A percentile compares a stretch with the other conserved stretches of the same genome.
phyloP scores from a whole-genome alignment of 2,888 invertebrate species.

The Pollenia griseotomentosa region DNA sequence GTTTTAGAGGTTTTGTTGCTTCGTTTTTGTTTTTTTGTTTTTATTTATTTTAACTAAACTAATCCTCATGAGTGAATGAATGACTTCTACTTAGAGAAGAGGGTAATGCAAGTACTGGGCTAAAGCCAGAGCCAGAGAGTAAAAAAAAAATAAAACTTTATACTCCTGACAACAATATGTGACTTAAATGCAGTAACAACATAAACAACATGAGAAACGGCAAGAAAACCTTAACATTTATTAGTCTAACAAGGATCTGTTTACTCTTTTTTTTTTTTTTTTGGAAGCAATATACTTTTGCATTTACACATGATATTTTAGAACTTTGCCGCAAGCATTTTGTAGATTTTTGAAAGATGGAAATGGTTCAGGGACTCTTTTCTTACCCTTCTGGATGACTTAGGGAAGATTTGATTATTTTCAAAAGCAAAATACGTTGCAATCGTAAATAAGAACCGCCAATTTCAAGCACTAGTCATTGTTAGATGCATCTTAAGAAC shows the following conservation, averaged over 20 bases:
- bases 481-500: too few relatives aligned
- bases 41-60: conserved; percentile 63
- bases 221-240: conserved; percentile 58
- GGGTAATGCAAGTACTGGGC: conserved; percentile 3
- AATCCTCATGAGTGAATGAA: conserved; percentile 69
- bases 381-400: too few relatives aligned
- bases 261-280: conserved; percentile 14
- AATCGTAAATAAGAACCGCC: too few relatives aligned
- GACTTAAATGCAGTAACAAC: conserved; percentile 50
- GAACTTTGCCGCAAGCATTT: too few relatives aligned
- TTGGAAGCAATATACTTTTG: background rate
- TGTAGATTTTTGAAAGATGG: too few relatives aligned
- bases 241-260: conserved; percentile 57
- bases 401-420: too few relatives aligned
- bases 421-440: too few relatives aligned
- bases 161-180: conserved; percentile 56
- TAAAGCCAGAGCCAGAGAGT: conserved; percentile 10
- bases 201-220: conserved; percentile 35
- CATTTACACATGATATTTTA: background rate
- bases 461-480: too few relatives aligned
- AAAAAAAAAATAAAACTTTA: conserved; percentile 13
- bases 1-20: conserved; percentile 61
- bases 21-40: conserved; percentile 12
- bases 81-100: conserved; percentile 41
- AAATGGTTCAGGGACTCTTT: too few relatives aligned